Conservation (phyloP, 2,888 invertebrate species). For the Ectemnius continuus region DNA sequence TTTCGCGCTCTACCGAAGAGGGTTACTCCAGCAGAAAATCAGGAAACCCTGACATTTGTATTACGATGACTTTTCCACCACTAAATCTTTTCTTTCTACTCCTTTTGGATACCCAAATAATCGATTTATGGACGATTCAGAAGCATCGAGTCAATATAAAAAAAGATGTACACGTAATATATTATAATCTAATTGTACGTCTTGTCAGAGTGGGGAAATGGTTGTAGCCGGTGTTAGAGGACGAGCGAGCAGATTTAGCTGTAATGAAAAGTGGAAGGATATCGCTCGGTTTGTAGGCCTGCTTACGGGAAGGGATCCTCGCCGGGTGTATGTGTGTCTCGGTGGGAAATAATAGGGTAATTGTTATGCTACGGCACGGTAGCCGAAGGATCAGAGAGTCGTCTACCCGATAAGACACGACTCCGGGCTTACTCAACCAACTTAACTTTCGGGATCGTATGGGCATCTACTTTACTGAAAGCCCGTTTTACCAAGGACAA, state of each 20-base stretch:
- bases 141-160: too few relatives aligned
- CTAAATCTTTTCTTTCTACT: too few relatives aligned
- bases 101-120: too few relatives aligned
- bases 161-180: too few relatives aligned
- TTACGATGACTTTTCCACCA: too few relatives aligned
- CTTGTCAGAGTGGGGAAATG: not conserved
- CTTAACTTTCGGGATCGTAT: slow-evolving; percentile 68
- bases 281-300: slow-evolving; percentile 44
- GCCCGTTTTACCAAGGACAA: slow-evolving; percentile 19
- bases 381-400: slow-evolving; percentile 74
- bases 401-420: slow-evolving; percentile 77
- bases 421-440: slow-evolving; percentile 74
- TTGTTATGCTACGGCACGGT: slow-evolving; percentile 77
- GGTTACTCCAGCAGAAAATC: too few relatives aligned
- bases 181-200: slow-evolving; percentile 24
- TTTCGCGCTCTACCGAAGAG: not conserved
- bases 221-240: slow-evolving; percentile 28
- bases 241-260: slow-evolving; percentile 43
- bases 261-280: slow-evolving; percentile 34
- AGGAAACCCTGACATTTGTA: too few relatives aligned
- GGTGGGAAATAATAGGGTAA: slow-evolving; percentile 75
- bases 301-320: slow-evolving; percentile 25
- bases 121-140: too few relatives aligned
- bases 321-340: slow-evolving; percentile 10
- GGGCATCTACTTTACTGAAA: slow-evolving; percentile 56